A percentile compares a stretch with the other conserved stretches of the same genome.
These are phyloP conservation scores for Hippocampus barbouri DNA, from an alignment of 2,113 vertebrate species.

Conservation along the genomic window DNA sequence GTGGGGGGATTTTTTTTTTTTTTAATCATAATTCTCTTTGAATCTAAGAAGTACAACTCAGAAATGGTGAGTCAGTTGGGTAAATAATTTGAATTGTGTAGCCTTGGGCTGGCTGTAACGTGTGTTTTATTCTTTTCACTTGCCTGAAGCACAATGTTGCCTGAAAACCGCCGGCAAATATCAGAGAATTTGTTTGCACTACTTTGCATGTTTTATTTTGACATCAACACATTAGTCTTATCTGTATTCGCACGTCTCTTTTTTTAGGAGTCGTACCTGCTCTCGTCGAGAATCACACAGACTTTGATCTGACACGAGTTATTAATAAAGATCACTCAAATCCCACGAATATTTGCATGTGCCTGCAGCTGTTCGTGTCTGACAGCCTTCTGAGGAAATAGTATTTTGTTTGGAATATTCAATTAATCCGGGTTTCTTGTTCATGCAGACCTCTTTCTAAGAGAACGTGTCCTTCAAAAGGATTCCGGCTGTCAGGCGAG, in stretches of 20 bases:
- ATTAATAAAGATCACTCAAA: conserved; percentile 59
- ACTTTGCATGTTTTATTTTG: conserved; percentile 41
- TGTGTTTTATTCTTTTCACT: conserved; percentile 25
- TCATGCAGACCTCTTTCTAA: conserved; percentile 17
- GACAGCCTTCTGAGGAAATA: conserved; percentile 52
- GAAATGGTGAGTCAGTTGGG: neutral
- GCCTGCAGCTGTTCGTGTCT: conserved; percentile 58
- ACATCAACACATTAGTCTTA: conserved; percentile 28
- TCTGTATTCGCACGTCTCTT: conserved; percentile 43
- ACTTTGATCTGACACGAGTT: conserved; percentile 59
- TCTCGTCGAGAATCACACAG: conserved; percentile 34
- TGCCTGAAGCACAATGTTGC: conserved; percentile 35
- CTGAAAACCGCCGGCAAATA: conserved; percentile 32
- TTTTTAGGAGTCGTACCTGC: conserved; percentile 40
- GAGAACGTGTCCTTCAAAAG: neutral
- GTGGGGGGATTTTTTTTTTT: neutral
- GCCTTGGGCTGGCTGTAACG: conserved; percentile 30
- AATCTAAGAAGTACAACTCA: neutral
- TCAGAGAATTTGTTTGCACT: conserved; percentile 43
- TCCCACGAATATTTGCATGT: conserved; percentile 50
- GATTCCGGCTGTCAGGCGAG: conserved; percentile 1
- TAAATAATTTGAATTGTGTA: conserved; percentile 26
- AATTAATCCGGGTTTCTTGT: conserved; percentile 37
- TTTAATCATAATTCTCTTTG: neutral
- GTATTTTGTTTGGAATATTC: conserved; percentile 46